A percentile compares a stretch with the other conserved stretches of the same genome.
phyloP scores from a whole-genome alignment of 2,888 invertebrate genomes.

The Drosophila atripex region DNA sequence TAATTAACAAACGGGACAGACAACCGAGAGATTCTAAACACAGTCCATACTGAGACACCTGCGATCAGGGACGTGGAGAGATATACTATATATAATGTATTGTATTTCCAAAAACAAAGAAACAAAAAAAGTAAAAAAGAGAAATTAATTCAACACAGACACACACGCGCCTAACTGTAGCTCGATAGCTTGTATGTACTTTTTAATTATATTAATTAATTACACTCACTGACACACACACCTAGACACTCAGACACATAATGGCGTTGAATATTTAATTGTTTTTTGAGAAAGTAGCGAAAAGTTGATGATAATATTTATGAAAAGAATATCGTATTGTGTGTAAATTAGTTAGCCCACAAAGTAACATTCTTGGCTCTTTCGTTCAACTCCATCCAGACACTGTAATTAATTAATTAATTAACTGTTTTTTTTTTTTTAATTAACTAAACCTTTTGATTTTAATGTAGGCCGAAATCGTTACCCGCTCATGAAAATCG shows the following conservation, averaged over 20 bases:
- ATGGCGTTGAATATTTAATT: conserved; percentile 17
- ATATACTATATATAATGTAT: conserved; percentile 13
- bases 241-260: conserved; percentile 8
- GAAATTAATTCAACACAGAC: conserved; percentile 29
- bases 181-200: conserved; percentile 64
- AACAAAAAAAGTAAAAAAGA: conserved; percentile 1
- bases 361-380: conserved; percentile 2
- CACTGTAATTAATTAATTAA: conserved; percentile 26
- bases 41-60: conserved; percentile 16
- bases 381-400: conserved; percentile 11
- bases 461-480: conserved; percentile 17
- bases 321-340: conserved; percentile 14
- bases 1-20: conserved; percentile 28
- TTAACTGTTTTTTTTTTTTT: conserved; percentile 8
- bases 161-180: conserved; percentile 54
- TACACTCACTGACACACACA: conserved; percentile 48
- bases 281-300: conserved; percentile 3
- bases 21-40: conserved; percentile 32
- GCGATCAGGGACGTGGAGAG: not conserved
- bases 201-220: conserved; percentile 74
- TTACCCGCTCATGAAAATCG: conserved; percentile 2
- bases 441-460: conserved; percentile 4
- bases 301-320: conserved; percentile 42
- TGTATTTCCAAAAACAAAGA: conserved; percentile 11
- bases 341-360: conserved; percentile 24